These are phyloP conservation scores for Elaphurus davidianus DNA, from an alignment of 2,113 vertebrate species.

Conservation along the genomic window DNA sequence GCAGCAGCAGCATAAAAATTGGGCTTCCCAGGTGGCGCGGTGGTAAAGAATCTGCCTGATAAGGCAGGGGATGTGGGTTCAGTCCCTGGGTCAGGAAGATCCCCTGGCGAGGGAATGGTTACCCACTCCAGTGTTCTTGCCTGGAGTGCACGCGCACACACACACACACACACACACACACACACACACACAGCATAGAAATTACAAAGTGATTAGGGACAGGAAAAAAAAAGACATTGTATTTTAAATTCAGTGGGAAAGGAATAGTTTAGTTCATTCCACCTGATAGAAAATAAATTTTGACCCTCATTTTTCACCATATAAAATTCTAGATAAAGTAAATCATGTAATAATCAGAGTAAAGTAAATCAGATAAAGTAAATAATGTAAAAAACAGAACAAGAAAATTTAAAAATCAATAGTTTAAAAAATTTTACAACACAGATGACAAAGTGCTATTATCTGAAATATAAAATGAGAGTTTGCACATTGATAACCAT, in stretches of 20 bases:
- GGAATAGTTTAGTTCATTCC: background rate
- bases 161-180: no score
- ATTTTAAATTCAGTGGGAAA: background rate
- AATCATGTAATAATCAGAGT: background rate
- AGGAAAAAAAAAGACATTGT: background rate
- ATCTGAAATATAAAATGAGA: background rate
- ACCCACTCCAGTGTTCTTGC: background rate
- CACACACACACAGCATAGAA: background rate
- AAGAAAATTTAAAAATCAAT: background rate
- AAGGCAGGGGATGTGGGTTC: no score
- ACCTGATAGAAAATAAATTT: background rate
- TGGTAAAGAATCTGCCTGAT: no score
- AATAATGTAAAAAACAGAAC: background rate
- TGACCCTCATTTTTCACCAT: background rate
- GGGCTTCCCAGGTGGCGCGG: no score
- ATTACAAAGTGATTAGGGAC: background rate
- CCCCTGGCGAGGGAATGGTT: no score
- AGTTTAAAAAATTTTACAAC: background rate
- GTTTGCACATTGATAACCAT: background rate
- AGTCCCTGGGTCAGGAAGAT: no score
- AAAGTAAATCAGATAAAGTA: no score
- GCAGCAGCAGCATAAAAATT: no score
- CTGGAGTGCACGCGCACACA: background rate
- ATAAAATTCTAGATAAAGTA: background rate
- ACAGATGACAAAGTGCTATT: background rate